Evolutionary conservation across 2,888 invertebrate species (phyloP), one percentile per base, ranked within the genome.

Genomic region (Cecidostiba fungosa): DNA sequence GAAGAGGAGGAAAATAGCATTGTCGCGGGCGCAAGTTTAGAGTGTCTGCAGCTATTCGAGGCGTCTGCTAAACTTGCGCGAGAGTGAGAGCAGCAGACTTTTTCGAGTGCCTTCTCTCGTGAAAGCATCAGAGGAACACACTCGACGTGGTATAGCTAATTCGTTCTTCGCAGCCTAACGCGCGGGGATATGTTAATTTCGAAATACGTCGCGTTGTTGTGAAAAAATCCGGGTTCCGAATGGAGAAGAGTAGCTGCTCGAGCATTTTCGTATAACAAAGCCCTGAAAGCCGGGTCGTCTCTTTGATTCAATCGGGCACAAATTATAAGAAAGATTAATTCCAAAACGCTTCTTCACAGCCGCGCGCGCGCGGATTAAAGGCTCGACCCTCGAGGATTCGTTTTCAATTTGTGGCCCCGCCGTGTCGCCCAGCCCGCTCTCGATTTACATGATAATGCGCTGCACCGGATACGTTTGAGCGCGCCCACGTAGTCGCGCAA

Each of bases 401-500:
- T 89, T 90, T 90, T 89, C 88, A 89, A 89, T 91, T 90, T 88
- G 84, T 83, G 85, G 87, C 66, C 66, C 66, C 26, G 19, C 19
- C 88, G 87, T 72, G 80, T 87, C 87, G 89, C 87, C 88, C 73
- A 73, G 47, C 77, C 77, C 62, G 10, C 10, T 47, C 84, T 50
- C 87, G 85, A 89, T 90, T 88, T 91, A 89, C 90, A 91, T 90
- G 87, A 90, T 89, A 89, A 90, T 90, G 88, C 88, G 82, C 87
- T 86, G 72, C 43, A 43, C 73, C 73, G 82, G 73, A 85, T 78
- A 79, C 76, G 62, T 80, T 69, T 70, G 80, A 70, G 69, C 66
- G 50, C 12, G 36, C 23, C 54, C 50, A 12, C 47, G 16, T 69
- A 43, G 43, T 39, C 16, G 50, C 47, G 50, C 79, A 47, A 79